These are phyloP conservation scores for Forbesichthys agassizii DNA, from an alignment of 2,113 vertebrate genomes.

Conservation along the genomic window DNA sequence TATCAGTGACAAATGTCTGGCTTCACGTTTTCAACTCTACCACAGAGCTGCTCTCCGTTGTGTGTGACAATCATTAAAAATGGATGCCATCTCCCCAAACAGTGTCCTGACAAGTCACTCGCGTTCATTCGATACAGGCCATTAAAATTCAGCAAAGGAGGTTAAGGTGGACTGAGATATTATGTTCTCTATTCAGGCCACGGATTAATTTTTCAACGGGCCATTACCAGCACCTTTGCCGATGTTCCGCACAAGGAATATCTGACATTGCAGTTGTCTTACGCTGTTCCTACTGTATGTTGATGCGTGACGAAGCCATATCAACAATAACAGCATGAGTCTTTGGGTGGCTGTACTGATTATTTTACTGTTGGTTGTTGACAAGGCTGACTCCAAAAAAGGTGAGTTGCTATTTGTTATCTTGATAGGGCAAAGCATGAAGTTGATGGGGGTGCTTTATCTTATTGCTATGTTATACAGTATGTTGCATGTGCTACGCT, in stretches of 20 bases:
- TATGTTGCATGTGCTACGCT: conserved; percentile 17
- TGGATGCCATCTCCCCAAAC: conserved; percentile 69
- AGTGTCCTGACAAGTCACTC: conserved; percentile 77
- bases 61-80: conserved; percentile 67
- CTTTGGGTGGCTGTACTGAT: conserved; percentile 67
- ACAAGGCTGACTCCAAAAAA: conserved; percentile 77
- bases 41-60: conserved; percentile 37
- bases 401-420: conserved; percentile 80
- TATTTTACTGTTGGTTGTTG: conserved; percentile 73
- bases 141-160: conserved; percentile 86
- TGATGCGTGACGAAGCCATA: conserved; percentile 56
- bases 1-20: conserved; percentile 30
- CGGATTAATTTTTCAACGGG: conserved; percentile 82
- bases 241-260: conserved; percentile 59
- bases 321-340: conserved; percentile 63
- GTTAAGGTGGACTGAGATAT: conserved; percentile 72
- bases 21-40: conserved; percentile 33
- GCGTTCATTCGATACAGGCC: conserved; percentile 85
- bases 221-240: conserved; percentile 72
- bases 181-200: conserved; percentile 80
- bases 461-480: conserved; percentile 22
- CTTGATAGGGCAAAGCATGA: conserved; percentile 29
- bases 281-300: conserved; percentile 42
- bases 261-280: conserved; percentile 22
- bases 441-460: conserved; percentile 39